Conservation (phyloP, 2,888 invertebrate genomes). For the Tenthredo amoena region DNA sequence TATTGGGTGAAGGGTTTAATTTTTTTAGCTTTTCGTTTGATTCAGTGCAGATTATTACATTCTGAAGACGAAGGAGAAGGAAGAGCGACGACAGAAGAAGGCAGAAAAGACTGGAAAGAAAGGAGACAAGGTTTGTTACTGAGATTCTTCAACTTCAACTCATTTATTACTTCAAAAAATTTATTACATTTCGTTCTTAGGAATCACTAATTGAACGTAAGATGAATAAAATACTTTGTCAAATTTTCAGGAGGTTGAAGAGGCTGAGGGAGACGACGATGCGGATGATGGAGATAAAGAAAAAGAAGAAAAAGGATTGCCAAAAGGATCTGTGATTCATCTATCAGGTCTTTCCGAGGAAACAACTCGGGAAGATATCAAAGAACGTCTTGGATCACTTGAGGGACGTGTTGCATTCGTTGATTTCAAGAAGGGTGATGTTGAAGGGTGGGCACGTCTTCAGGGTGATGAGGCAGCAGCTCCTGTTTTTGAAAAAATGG, state of each 20-base stretch:
- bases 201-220: background rate
- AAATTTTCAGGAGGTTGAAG: constrained; percentile 58
- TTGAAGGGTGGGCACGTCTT: constrained; percentile 87
- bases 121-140: constrained; percentile 72
- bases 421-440: constrained; percentile 87
- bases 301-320: constrained; percentile 80
- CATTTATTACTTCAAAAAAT: constrained; percentile 61
- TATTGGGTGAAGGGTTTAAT: background rate
- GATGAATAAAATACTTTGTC: background rate
- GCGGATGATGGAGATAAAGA: constrained; percentile 61
- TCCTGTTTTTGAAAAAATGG: constrained; percentile 82
- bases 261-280: constrained; percentile 60
- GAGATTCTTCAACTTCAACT: constrained; percentile 21
- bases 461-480: constrained; percentile 85
- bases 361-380: constrained; percentile 86
- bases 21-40: constrained; percentile 51
- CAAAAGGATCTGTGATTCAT: constrained; percentile 87
- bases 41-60: constrained; percentile 80
- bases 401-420: constrained; percentile 84
- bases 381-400: constrained; percentile 83
- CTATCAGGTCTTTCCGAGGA: constrained; percentile 84
- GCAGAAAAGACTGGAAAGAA: constrained; percentile 81
- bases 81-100: constrained; percentile 81
- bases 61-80: constrained; percentile 85
- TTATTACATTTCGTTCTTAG: constrained; percentile 54